Percentiles rank a stretch among this genome's conserved stretches.
Evolutionary conservation across 1,140 invertebrate genomes (phyloP).

Genomic region (Protaetia brevitarsis): DNA sequence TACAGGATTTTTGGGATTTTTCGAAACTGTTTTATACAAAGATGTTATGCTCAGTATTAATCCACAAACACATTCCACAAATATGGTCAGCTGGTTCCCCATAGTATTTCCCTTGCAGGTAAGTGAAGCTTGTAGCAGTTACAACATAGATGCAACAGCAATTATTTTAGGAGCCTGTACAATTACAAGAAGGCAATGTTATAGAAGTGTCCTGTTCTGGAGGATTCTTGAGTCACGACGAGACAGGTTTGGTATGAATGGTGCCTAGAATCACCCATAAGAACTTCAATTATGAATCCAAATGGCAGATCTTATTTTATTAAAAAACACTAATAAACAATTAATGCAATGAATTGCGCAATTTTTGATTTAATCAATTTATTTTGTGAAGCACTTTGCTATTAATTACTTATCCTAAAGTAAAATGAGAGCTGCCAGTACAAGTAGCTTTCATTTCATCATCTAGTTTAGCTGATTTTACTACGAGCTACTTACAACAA

Average conservation of each 20-base stretch:
- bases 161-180: conserved; percentile 67
- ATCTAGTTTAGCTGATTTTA: too few species aligned
- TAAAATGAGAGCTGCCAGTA: not conserved
- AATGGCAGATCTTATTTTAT: conserved; percentile 69
- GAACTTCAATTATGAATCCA: conserved; percentile 72
- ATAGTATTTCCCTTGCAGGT: conserved; percentile 89
- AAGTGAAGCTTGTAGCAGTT: conserved; percentile 36
- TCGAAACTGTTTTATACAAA: conserved; percentile 83
- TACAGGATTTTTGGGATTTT: conserved; percentile 95
- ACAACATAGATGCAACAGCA: not conserved
- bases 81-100: conserved; percentile 98
- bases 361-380: not conserved
- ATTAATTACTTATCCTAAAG: not conserved
- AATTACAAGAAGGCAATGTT: conserved; percentile 63
- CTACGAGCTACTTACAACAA: too few species aligned
- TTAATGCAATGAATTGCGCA: not conserved
- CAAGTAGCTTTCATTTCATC: too few species aligned
- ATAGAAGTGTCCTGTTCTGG: conserved; percentile 88
- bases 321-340: conserved; percentile 35
- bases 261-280: conserved; percentile 69
- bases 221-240: conserved; percentile 65
- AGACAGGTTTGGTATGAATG: conserved; percentile 97
- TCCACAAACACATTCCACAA: conserved; percentile 79
- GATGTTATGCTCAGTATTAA: conserved; percentile 85
- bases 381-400: not conserved